phyloP scores from a whole-genome alignment of 2,888 invertebrate species.

The Meganola albula region DNA sequence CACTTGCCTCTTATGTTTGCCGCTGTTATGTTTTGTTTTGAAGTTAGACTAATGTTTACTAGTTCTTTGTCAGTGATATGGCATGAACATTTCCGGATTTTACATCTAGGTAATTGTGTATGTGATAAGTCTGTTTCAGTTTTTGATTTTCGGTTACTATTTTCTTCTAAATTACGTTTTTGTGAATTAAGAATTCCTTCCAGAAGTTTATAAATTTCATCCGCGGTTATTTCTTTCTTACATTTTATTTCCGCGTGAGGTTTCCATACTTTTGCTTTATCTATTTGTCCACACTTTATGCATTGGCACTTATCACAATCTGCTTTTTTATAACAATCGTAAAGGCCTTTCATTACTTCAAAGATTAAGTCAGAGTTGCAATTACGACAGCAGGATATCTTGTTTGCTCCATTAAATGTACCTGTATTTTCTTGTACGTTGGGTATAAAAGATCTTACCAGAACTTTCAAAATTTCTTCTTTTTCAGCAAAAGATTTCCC shows the following conservation, averaged over 20 bases:
- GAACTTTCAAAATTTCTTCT: slow-evolving; percentile 16
- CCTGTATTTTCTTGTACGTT: no score
- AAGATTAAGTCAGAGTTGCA: slow-evolving; percentile 62
- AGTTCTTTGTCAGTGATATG: no score
- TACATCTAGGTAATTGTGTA: no score
- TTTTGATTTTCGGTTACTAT: neutral
- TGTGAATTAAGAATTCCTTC: slow-evolving; percentile 5
- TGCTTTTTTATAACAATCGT: slow-evolving; percentile 60
- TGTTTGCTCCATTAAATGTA: slow-evolving; percentile 37
- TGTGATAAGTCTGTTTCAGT: neutral
- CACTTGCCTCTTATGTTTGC: neutral
- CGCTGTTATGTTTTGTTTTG: neutral
- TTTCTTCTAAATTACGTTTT: neutral
- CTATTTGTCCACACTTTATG: slow-evolving; percentile 46
- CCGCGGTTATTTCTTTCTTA: no score
- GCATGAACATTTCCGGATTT: no score
- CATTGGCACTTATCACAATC: slow-evolving; percentile 55
- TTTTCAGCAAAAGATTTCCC: slow-evolving; percentile 31
- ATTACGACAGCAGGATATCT: slow-evolving; percentile 31
- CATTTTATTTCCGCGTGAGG: no score
- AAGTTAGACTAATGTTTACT: no score
- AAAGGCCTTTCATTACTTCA: slow-evolving; percentile 62
- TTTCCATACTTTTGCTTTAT: neutral
- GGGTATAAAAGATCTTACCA: neutral
- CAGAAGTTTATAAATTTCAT: neutral